Evolutionary conservation across 2,888 invertebrate species (phyloP).

Genomic region (Adela reaumurella): DNA sequence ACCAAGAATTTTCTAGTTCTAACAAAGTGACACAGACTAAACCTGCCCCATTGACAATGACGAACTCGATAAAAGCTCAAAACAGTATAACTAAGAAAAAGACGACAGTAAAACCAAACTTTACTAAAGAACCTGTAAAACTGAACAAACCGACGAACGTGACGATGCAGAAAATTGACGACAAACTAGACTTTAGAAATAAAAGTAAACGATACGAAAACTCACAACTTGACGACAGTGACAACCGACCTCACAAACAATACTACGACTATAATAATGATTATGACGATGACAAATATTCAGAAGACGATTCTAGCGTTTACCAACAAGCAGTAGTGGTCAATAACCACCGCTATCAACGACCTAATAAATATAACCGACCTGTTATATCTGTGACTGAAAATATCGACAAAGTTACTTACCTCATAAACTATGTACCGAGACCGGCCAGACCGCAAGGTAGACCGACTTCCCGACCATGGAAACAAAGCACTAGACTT

Average conservation of each 20-base stretch:
- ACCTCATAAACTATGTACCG: constrained; percentile 51
- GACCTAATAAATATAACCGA: constrained; percentile 29
- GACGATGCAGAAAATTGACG: constrained; percentile 41
- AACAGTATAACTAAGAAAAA: constrained; percentile 16
- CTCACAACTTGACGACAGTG: constrained; percentile 18
- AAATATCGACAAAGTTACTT: constrained; percentile 47
- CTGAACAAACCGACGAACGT: neutral
- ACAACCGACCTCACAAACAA: constrained; percentile 8
- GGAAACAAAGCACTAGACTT: constrained; percentile 21
- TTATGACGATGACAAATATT: constrained; percentile 23
- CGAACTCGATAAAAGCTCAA: constrained; percentile 17
- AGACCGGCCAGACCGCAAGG: constrained; percentile 46
- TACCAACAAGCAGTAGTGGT: constrained; percentile 39
- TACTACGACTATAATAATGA: constrained; percentile 22
- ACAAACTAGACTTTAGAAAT: constrained; percentile 59
- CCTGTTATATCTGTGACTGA: constrained; percentile 46
- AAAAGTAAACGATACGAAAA: constrained; percentile 39
- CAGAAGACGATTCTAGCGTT: neutral
- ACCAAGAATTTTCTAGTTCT: constrained; percentile 15
- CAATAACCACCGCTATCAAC: constrained; percentile 33
- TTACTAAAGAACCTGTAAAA: constrained; percentile 12
- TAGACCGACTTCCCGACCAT: constrained; percentile 18
- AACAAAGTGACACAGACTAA: constrained; percentile 19
- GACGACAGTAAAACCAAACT: neutral
- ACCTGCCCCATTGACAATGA: constrained; percentile 12